Conservation (phyloP, 1,140 invertebrate species). For the Drosophila burlai region DNA sequence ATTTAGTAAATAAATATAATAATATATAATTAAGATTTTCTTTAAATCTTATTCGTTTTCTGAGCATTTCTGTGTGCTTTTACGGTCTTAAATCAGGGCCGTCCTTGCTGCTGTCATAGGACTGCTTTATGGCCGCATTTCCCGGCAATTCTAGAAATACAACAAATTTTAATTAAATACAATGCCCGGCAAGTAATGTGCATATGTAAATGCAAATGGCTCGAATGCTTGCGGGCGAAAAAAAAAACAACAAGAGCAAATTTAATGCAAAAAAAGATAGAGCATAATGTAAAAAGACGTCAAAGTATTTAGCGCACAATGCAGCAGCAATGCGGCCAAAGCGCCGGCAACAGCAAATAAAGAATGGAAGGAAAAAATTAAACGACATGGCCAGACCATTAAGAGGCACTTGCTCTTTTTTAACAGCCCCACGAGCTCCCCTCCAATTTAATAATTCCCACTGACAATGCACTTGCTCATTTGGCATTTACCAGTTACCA, state of each 20-base stretch:
- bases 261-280: slow-evolving; percentile 9
- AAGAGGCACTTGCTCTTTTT: slow-evolving; percentile 44
- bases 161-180: slow-evolving; percentile 79
- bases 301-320: slow-evolving; percentile 65
- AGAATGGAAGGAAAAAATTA: slow-evolving; percentile 27
- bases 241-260: slow-evolving; percentile 12
- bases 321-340: slow-evolving; percentile 56
- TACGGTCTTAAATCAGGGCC: slow-evolving; percentile 29
- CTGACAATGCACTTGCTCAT: slow-evolving; percentile 60
- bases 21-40: not conserved
- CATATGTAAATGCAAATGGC: slow-evolving; percentile 74
- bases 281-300: slow-evolving; percentile 40
- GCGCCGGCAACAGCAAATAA: slow-evolving; percentile 24
- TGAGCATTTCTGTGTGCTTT: not conserved
- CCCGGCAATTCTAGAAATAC: slow-evolving; percentile 60
- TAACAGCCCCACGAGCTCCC: not conserved
- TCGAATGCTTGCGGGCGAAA: slow-evolving; percentile 32
- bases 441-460: slow-evolving; percentile 64
- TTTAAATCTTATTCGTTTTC: not conserved
- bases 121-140: slow-evolving; percentile 64
- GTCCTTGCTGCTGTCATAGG: slow-evolving; percentile 25
- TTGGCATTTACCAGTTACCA: slow-evolving; percentile 26
- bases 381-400: slow-evolving; percentile 62
- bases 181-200: slow-evolving; percentile 65
- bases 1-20: no score